Evolutionary conservation across 2,797 vertebrate species (phyloP).

Genomic region (Pseudomugil tenellus): DNA sequence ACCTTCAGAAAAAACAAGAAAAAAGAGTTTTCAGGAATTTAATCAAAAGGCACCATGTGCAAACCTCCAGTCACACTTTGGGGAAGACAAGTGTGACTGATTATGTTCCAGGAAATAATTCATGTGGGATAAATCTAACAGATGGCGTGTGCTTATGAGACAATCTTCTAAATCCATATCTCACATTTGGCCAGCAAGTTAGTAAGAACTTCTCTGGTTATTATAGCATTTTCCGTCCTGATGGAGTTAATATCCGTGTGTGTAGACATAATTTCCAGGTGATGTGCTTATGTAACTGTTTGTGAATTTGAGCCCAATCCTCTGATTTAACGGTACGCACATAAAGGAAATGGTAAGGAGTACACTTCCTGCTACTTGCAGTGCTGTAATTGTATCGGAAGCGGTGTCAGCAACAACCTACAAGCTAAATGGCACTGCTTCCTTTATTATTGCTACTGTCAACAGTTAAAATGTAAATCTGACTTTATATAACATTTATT

Average conservation of each 20-base stretch:
- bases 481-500: background rate
- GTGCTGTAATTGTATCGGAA: conserved; percentile 71
- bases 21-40: conserved; percentile 20
- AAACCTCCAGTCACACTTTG: conserved; percentile 5
- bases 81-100: conserved; percentile 44
- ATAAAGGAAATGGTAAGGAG: conserved; percentile 75
- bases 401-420: conserved; percentile 55
- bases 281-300: background rate
- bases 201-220: background rate
- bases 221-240: background rate
- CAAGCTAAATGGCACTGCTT: background rate
- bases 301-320: background rate
- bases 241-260: background rate
- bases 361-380: conserved; percentile 68
- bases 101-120: conserved; percentile 48
- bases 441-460: background rate
- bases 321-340: background rate
- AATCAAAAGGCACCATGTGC: conserved; percentile 29
- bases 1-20: conserved; percentile 4
- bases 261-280: conserved; percentile 10
- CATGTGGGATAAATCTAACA: conserved; percentile 28
- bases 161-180: background rate
- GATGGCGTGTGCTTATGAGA: conserved; percentile 10
- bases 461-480: background rate
- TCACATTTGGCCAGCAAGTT: background rate